Evolutionary conservation across 2,888 invertebrate genomes (phyloP).

Genomic region (Noctua pronuba): DNA sequence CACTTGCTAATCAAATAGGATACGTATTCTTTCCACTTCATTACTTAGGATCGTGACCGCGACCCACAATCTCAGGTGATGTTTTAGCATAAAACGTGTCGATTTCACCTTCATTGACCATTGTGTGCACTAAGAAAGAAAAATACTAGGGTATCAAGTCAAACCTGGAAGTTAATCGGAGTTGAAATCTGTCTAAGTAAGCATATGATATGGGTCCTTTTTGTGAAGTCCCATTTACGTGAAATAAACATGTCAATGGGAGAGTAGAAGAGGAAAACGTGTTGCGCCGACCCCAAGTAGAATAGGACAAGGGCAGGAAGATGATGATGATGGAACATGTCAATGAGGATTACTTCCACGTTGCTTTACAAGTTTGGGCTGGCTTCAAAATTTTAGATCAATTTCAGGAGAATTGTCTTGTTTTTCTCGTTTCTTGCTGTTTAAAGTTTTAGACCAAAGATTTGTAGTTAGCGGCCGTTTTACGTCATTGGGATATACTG

Average conservation of each 20-base stretch:
- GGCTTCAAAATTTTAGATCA: background rate
- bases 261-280: too few species aligned
- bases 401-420: background rate
- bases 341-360: background rate
- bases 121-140: background rate
- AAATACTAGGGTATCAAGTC: background rate
- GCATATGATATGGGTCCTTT: background rate
- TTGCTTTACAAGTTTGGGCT: background rate
- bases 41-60: conserved; percentile 22
- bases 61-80: conserved; percentile 9
- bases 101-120: background rate
- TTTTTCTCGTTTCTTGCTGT: background rate
- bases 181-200: background rate
- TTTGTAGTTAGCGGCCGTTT: background rate
- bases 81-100: conserved; percentile 37
- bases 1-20: background rate
- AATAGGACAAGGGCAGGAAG: too few species aligned
- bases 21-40: conserved; percentile 30
- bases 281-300: too few species aligned
- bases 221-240: background rate
- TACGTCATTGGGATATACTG: background rate
- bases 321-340: too few species aligned
- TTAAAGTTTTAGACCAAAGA: background rate
- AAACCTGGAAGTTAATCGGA: background rate
- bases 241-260: background rate